Conservation (phyloP, 2,888 invertebrate genomes). For the Sesia bembeciformis region DNA sequence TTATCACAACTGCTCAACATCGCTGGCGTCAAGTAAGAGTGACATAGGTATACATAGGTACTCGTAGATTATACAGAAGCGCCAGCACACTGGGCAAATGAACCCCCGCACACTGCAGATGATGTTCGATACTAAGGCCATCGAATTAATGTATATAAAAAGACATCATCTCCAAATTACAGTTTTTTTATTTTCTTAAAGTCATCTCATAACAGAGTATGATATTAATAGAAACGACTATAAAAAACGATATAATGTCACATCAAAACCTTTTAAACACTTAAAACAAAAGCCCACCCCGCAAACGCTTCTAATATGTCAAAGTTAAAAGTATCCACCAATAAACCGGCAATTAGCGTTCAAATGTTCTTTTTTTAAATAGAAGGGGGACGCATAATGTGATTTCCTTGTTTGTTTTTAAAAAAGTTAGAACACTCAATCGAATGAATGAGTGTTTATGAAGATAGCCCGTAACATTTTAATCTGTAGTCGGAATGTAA, state of each 20-base stretch:
- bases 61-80: too few relatives aligned
- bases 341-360: slow-evolving; percentile 38
- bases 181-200: too few relatives aligned
- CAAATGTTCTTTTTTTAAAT: slow-evolving; percentile 19
- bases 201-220: not conserved
- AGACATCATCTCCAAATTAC: too few relatives aligned
- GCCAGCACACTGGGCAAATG: too few relatives aligned
- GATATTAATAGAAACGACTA: not conserved
- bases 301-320: slow-evolving; percentile 1
- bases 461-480: slow-evolving; percentile 8
- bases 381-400: slow-evolving; percentile 29
- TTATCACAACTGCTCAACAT: too few relatives aligned
- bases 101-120: too few relatives aligned
- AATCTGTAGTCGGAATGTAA: not conserved
- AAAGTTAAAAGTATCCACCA: slow-evolving; percentile 28
- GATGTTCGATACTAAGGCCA: too few relatives aligned
- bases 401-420: slow-evolving; percentile 31
- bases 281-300: not conserved
- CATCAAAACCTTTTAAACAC: slow-evolving; percentile 27
- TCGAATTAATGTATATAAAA: too few relatives aligned
- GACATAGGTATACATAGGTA: too few relatives aligned
- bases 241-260: slow-evolving; percentile 15
- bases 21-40: too few relatives aligned
- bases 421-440: slow-evolving; percentile 20
- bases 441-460: slow-evolving; percentile 21